These are phyloP conservation scores for Eptatretus burgeri DNA, from an alignment of 2,113 vertebrate genomes.

Conservation along the genomic window DNA sequence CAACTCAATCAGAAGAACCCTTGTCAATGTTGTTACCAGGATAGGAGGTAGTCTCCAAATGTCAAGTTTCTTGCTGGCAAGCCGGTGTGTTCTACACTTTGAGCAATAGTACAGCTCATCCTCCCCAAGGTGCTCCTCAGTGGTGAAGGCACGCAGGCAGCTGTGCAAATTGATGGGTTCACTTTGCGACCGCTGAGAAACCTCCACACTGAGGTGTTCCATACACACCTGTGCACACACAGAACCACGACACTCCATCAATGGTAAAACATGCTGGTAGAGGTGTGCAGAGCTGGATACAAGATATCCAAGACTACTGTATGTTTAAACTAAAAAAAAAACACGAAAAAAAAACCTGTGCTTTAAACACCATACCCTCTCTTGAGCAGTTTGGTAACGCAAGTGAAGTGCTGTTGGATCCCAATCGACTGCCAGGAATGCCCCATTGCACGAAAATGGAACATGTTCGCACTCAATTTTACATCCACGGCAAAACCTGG, in stretches of 20 bases:
- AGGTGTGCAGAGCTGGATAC: no score
- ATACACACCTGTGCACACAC: background rate
- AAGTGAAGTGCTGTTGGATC: constrained; percentile 85
- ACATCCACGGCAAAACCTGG: constrained; percentile 75
- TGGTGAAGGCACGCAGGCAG: constrained; percentile 75
- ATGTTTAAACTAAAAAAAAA: no score
- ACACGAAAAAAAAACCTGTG: no score
- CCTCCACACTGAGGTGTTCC: constrained; percentile 71
- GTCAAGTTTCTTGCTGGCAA: constrained; percentile 92
- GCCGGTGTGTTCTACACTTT: constrained; percentile 71
- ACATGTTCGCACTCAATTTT: constrained; percentile 65
- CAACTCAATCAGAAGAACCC: background rate
- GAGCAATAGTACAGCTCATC: constrained; percentile 98
- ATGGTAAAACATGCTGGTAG: no score
- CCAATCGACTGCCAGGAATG: constrained; percentile 92
- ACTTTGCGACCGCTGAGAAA: constrained; percentile 56
- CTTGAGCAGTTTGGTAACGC: constrained; percentile 88
- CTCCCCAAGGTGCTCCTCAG: constrained; percentile 72
- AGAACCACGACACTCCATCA: no score
- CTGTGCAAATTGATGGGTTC: constrained; percentile 90
- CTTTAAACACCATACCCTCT: constrained; percentile 30
- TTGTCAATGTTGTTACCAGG: constrained; percentile 26
- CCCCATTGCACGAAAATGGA: constrained; percentile 32
- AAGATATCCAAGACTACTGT: no score
- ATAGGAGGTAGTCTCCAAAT: constrained; percentile 88